Evolutionary conservation across 2,113 vertebrate genomes (phyloP), one percentile per base, ranked within the genome.

Genomic region (Macquaria australasica): DNA sequence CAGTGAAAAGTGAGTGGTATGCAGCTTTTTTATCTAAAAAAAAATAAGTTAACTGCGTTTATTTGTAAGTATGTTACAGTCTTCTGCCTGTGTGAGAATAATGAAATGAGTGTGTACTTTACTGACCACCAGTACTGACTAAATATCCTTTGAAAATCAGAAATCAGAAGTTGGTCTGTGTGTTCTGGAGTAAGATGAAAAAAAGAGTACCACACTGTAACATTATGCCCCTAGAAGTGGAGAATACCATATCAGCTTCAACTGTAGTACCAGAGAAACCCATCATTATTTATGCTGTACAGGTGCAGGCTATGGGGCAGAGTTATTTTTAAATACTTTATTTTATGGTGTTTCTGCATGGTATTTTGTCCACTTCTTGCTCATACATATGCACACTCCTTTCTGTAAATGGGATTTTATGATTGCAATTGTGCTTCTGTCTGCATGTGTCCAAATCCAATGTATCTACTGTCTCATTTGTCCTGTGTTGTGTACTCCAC

Each of bases 401-500:
- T 2, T 68, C 50, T 39, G 23, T 20, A 58, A 70, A 73, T 31
- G 16, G 64, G 25, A 76, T 76, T 51, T 72, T 43, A 55, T 60
- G 74, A 73, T 63, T n/a, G 45, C 31, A 31, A 39, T 21, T 31
- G 53, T 77, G 41, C 25, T 43, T 77, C 51, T 79, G 71, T 86
- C 81, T 81, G 72, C 25, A 70, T 74, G 55, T 55, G 39, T 63
- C 48, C 31, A 71, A 34, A 71, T 62, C 28, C 20, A 58, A 11
- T 67, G 55, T 55, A 15, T 67, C 37, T 16, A 34, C 67, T 12
- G 66, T 68, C 58, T 77, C 20, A 70, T 51, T 71, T 73, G 31
- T 45, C 28, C 53, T 45, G 23, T 78, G 23, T 41, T 71, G n/a
- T 76, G 64, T 73, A 28, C 66, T 80, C 56, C 34, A 31, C 59